phyloP scores from a whole-genome alignment of 1,140 invertebrate species.

The Megalopta genalis region DNA sequence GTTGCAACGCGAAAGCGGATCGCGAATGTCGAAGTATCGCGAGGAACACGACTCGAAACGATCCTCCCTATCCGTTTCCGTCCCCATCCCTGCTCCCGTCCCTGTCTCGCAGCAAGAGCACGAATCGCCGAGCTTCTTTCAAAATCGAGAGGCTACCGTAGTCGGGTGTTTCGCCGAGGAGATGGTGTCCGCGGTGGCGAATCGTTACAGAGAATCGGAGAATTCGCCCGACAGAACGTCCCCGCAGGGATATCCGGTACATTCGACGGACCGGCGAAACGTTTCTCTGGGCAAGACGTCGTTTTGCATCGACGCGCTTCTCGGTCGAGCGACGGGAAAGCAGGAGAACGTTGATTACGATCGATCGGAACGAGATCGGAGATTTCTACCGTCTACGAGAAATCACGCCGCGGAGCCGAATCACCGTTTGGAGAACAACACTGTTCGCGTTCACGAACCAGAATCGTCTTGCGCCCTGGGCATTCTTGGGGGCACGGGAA shows the following conservation, averaged over 20 bases:
- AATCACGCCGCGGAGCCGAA: not conserved
- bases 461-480: conserved; percentile 56
- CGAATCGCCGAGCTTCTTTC: conserved; percentile 36
- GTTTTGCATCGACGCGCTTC: conserved; percentile 86
- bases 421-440: conserved; percentile 4
- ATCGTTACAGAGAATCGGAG: conserved; percentile 47
- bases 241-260: conserved; percentile 51
- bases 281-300: conserved; percentile 79
- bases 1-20: conserved; percentile 51
- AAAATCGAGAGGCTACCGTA: conserved; percentile 36
- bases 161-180: conserved; percentile 55
- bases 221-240: conserved; percentile 45
- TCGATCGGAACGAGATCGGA: conserved; percentile 45
- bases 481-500: not conserved
- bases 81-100: not conserved
- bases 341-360: conserved; percentile 43
- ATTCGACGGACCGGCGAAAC: conserved; percentile 40
- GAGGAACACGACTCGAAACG: conserved; percentile 48
- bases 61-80: conserved; percentile 10
- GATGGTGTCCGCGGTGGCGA: conserved; percentile 45
- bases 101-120: conserved; percentile 43
- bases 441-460: conserved; percentile 34
- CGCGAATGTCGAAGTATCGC: conserved; percentile 52
- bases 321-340: conserved; percentile 73
- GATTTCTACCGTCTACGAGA: conserved; percentile 19